phyloP scores from a whole-genome alignment of 2,888 invertebrate genomes.

The Carcina quercana region DNA sequence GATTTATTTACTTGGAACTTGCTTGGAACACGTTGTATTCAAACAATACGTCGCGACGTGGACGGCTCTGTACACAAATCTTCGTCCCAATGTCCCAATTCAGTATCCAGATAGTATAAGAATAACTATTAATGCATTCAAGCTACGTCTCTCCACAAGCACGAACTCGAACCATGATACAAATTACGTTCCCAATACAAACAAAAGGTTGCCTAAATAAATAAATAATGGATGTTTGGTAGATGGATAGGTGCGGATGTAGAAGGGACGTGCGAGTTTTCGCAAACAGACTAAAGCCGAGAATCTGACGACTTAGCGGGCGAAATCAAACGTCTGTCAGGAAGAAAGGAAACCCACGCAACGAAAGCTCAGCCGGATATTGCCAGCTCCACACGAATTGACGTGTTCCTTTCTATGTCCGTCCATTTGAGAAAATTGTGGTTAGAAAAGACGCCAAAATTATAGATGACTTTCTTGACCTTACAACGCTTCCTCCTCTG shows the following conservation, averaged over 20 bases:
- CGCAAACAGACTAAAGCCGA: slow-evolving; percentile 1
- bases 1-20: too few species aligned
- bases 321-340: slow-evolving; percentile 29
- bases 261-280: slow-evolving; percentile 3
- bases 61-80: too few species aligned
- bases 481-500: too few species aligned
- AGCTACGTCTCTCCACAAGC: too few species aligned
- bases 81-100: too few species aligned
- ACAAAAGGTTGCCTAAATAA: background rate
- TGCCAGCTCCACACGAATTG: slow-evolving; percentile 29
- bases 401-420: slow-evolving; percentile 16
- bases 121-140: too few species aligned
- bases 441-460: too few species aligned
- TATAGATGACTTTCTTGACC: too few species aligned
- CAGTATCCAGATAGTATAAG: too few species aligned
- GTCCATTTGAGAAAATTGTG: background rate
- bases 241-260: background rate
- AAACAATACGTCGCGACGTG: too few species aligned
- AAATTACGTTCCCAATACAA: background rate
- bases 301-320: slow-evolving; percentile 24
- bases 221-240: background rate
- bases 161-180: background rate
- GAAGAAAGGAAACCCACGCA: slow-evolving; percentile 27
- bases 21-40: too few species aligned
- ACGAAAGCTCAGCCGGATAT: slow-evolving; percentile 46